Conservation (phyloP, 2,797 vertebrate species). For the Phalanger gymnotis region DNA sequence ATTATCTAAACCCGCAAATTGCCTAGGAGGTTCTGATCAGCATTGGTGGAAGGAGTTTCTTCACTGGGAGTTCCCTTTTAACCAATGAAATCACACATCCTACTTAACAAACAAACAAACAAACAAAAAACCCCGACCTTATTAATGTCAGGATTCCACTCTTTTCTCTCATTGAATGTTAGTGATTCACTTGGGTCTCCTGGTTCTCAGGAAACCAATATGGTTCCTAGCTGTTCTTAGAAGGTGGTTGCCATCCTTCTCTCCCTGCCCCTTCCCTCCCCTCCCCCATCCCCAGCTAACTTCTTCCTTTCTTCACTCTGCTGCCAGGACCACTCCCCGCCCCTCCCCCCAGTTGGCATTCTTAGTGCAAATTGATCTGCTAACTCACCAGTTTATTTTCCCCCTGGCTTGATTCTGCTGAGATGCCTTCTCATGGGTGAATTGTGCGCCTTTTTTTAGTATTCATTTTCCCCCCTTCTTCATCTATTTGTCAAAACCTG, state of each 20-base stretch:
- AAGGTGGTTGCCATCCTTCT: neutral
- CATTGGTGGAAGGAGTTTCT: neutral
- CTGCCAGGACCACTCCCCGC: neutral
- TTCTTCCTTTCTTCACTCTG: neutral
- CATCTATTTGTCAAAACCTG: constrained; percentile 11
- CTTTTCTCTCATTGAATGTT: neutral
- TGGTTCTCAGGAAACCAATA: neutral
- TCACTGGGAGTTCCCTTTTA: neutral
- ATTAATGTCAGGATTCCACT: neutral
- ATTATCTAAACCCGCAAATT: neutral
- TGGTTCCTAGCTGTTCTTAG: neutral
- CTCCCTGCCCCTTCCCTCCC: neutral
- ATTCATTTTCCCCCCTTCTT: neutral
- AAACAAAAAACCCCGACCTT: too few species aligned
- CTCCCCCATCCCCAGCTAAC: neutral
- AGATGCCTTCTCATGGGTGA: constrained; percentile 3
- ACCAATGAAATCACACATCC: neutral
- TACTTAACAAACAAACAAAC: neutral
- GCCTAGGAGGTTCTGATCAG: neutral
- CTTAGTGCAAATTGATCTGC: neutral
- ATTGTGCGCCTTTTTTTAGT: constrained; percentile 2
- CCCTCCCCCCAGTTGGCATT: neutral
- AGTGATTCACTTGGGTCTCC: neutral
- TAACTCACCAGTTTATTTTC: constrained; percentile 8
- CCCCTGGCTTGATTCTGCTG: constrained; percentile 1